Evolutionary conservation across 1,140 invertebrate genomes (phyloP).

Genomic region (Ceratoteleas bidentatus): DNA sequence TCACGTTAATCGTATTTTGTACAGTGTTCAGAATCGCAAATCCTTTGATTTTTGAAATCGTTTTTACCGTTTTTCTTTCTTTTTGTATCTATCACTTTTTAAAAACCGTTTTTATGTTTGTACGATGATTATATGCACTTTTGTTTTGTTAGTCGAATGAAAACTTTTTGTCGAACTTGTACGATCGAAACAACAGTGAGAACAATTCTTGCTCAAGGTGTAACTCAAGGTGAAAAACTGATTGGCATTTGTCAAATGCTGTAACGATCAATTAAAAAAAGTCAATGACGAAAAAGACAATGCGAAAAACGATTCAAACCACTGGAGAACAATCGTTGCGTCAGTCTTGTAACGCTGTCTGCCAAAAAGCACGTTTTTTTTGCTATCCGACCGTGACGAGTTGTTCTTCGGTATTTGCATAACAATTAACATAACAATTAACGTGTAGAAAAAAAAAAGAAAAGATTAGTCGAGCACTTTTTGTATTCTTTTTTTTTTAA

Average conservation of each 20-base stretch:
- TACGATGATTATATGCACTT: slow-evolving; percentile 16
- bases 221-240: slow-evolving; percentile 67
- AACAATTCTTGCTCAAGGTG: slow-evolving; percentile 72
- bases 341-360: slow-evolving; percentile 2
- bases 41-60: slow-evolving; percentile 35
- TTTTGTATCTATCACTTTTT: too few species aligned
- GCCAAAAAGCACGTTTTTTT: background rate
- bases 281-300: slow-evolving; percentile 21
- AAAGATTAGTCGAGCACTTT: slow-evolving; percentile 38
- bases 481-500: slow-evolving; percentile 41
- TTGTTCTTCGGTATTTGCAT: slow-evolving; percentile 51
- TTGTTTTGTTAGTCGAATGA: slow-evolving; percentile 23
- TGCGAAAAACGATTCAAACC: slow-evolving; percentile 28
- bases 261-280: slow-evolving; percentile 38
- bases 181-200: slow-evolving; percentile 62
- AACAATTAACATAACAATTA: slow-evolving; percentile 45
- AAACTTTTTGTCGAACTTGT: slow-evolving; percentile 31
- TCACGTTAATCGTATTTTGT: slow-evolving; percentile 56
- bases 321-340: slow-evolving; percentile 58
- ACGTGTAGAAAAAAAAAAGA: background rate
- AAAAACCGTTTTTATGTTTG: slow-evolving; percentile 5
- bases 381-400: slow-evolving; percentile 27
- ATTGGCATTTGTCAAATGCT: slow-evolving; percentile 67
- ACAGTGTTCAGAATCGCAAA: slow-evolving; percentile 49
- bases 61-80: slow-evolving; percentile 19